Evolutionary conservation across 2,797 vertebrate species (phyloP).

Genomic region (Telmatherina bonti): DNA sequence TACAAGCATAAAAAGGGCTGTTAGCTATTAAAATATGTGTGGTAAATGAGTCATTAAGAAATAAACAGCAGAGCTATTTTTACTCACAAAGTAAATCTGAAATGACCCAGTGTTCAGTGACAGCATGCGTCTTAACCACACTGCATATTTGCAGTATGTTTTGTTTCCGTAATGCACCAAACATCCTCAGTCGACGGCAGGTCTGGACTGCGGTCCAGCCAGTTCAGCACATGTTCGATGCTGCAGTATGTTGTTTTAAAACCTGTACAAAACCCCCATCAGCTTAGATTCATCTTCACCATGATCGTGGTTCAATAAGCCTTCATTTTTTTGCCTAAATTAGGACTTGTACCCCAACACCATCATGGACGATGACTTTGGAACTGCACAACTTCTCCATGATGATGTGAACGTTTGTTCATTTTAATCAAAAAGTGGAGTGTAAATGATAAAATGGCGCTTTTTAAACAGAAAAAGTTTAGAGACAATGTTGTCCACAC

Average conservation of each 20-base stretch:
- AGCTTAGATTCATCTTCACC: neutral
- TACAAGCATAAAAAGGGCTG: slow-evolving; percentile 33
- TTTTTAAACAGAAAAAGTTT: neutral
- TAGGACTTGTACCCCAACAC: too few species aligned
- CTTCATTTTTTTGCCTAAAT: neutral
- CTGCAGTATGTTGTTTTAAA: neutral
- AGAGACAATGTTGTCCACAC: too few species aligned
- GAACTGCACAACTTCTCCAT: too few species aligned
- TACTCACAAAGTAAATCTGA: neutral
- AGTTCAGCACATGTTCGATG: neutral
- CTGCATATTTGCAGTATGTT: too few species aligned
- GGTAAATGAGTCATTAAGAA: neutral
- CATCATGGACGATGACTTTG: too few species aligned
- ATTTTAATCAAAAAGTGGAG: neutral
- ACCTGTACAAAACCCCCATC: neutral
- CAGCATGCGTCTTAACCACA: neutral
- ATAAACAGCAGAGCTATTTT: neutral
- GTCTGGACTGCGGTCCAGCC: too few species aligned
- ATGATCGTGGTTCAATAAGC: neutral
- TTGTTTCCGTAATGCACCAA: neutral
- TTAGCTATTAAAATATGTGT: slow-evolving; percentile 14
- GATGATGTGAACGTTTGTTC: neutral
- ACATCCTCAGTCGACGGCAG: neutral
- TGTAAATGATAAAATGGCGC: neutral
- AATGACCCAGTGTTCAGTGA: neutral